Base-by-base conservation (phyloP, 37 sponge, comb jelly and placozoan genomes). In the Cladorhizidae sp. region DNA sequence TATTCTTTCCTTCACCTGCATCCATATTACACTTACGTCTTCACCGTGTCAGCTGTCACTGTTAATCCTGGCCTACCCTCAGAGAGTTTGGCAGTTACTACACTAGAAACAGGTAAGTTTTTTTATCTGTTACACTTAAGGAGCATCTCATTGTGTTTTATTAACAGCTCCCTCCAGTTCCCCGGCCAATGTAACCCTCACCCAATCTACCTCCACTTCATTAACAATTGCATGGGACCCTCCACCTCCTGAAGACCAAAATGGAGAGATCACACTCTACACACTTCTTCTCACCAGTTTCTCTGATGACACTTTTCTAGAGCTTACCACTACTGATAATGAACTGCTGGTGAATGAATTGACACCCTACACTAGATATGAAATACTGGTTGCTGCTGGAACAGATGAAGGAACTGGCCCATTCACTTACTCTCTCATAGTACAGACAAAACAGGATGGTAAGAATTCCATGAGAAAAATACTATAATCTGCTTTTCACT, bases 201-300 rank as follows among this genome's bases (percentile, higher is more conserved):
- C 23, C 9, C 17, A 15, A 35, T 11, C 28, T 1, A 71, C 64
- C 28, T 82, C 83, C 21, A 76, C 63, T 20, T 40, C 42, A 39
- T 29, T 76, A 22, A 41, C 77, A 23, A 21, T 85, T 35, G 25
- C 41, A 5, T 83, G 84, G 84, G 23, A 40, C 6, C 76, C 84
- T 15, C 84, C 84, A 6, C 21, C 22, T 2, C 12, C 28, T 15
- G 70, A 75, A 26, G 29, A 42, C 21, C 68, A 51, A 20, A 83
- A 83, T 75, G 84, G 84, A 52, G 42, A 67, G 25, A 67, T 83
- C 36, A 36, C 39, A 43, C 37, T 42, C 68, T 83, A 83, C 65
- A 22, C 5, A 0, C 36, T 83, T 21, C 18, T 42, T 9, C 40
- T 75, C 20, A 21, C 21, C 1, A 49, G 32, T 42, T 9, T 40